These are phyloP conservation scores for Sarotherodon lohbergeri DNA, from an alignment of 2,113 vertebrate genomes.

Conservation along the genomic window DNA sequence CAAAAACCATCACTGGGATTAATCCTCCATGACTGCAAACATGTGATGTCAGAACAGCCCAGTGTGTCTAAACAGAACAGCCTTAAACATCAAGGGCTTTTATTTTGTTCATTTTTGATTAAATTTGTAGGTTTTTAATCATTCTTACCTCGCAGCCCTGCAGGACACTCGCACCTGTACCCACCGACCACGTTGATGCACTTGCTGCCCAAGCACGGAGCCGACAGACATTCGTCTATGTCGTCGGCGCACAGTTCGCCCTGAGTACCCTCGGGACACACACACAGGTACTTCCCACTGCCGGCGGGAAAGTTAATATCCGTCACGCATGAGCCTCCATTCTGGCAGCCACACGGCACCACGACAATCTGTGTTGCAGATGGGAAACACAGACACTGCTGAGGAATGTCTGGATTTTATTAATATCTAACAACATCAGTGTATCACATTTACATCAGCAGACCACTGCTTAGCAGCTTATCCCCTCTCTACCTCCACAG, in stretches of 20 bases:
- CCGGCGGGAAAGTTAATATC: conserved; percentile 76
- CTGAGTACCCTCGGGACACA: conserved; percentile 66
- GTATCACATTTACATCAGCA: neutral
- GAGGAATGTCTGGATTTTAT: neutral
- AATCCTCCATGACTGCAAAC: neutral
- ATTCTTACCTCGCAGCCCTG: conserved; percentile 64
- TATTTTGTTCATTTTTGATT: neutral
- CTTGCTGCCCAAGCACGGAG: conserved; percentile 45
- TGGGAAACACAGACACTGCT: neutral
- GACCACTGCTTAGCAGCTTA: neutral
- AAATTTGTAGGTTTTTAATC: neutral
- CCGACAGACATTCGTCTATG: conserved; percentile 51
- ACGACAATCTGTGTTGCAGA: conserved; percentile 63
- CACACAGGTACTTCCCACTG: conserved; percentile 77
- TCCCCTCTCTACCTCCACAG: conserved; percentile 63
- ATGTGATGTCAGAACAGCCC: neutral
- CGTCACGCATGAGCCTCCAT: conserved; percentile 71
- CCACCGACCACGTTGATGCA: conserved; percentile 41
- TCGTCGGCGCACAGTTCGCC: conserved; percentile 71
- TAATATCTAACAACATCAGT: neutral
- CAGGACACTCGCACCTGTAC: conserved; percentile 65
- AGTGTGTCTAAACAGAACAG: neutral
- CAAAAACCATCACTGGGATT: neutral
- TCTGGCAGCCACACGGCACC: conserved; percentile 72
- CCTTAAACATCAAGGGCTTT: neutral